These are phyloP conservation scores for Falcunculus frontatus DNA, from an alignment of 2,113 vertebrate species.

Conservation along the genomic window DNA sequence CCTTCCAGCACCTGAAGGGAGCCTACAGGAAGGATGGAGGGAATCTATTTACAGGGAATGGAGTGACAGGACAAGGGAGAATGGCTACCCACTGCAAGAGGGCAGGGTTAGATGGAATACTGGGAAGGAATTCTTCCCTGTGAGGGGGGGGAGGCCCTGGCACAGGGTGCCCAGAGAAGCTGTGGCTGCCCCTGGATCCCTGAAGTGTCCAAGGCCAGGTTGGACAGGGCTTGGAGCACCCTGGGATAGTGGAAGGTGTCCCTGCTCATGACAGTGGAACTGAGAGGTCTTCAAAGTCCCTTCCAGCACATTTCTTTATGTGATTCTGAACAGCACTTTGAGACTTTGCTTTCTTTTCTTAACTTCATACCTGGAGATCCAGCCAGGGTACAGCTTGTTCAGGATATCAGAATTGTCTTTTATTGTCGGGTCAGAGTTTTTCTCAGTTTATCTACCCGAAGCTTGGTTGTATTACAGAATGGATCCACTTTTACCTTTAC, in stretches of 20 bases:
- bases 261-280: background rate
- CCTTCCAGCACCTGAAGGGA: background rate
- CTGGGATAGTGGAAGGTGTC: background rate
- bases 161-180: background rate
- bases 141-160: background rate
- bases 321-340: background rate
- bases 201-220: background rate
- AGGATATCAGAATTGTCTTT: background rate
- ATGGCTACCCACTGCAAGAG: background rate
- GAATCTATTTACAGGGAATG: fast-evolving
- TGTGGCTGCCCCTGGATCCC: background rate
- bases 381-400: background rate
- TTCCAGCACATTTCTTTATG: background rate
- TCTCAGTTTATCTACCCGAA: background rate
- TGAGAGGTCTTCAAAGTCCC: background rate
- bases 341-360: background rate
- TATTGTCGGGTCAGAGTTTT: background rate
- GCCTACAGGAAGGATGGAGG: background rate
- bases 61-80: background rate
- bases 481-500: background rate
- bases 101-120: background rate
- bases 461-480: background rate
- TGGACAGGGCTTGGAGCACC: background rate
- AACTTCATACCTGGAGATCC: background rate
- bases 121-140: background rate